A percentile compares a stretch with the other conserved stretches of the same genome.
Conservation (phyloP, 2,113 vertebrate genomes). For the Fulica atra region DNA sequence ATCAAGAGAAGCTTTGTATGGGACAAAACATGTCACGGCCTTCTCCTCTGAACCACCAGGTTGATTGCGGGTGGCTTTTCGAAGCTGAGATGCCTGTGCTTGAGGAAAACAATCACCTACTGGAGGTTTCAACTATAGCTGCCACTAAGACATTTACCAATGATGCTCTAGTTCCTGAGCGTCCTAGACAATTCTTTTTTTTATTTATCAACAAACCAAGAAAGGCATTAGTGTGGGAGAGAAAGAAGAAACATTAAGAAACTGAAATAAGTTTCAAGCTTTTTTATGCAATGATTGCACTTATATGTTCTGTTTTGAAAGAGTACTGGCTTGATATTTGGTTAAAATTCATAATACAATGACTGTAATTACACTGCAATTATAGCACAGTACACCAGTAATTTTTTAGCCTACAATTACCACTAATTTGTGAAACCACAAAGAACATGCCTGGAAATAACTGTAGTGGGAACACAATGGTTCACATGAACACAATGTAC, state of each 20-base stretch:
- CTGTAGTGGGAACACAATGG: neutral
- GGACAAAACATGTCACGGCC: no score
- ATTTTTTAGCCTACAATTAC: slow-evolving; percentile 5
- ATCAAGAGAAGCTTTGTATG: neutral
- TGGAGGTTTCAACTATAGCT: neutral
- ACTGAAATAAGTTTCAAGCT: neutral
- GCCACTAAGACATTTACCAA: neutral
- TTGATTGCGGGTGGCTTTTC: neutral
- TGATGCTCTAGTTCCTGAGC: neutral
- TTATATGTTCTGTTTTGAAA: neutral
- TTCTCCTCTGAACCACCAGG: neutral
- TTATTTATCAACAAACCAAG: neutral
- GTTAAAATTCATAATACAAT: neutral
- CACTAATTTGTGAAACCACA: neutral
- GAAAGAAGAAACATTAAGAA: neutral
- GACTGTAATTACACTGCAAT: neutral
- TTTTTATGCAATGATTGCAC: neutral
- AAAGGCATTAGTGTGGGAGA: neutral
- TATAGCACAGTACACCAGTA: neutral
- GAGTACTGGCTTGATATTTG: neutral
- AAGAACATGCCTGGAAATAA: neutral
- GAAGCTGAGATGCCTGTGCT: neutral
- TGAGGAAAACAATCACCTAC: neutral
- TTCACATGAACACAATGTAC: neutral
- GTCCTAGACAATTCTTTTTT: neutral